Evolutionary conservation across 2,113 vertebrate genomes (phyloP), one percentile per base, ranked within the genome.

Genomic region (Alectura lathami): DNA sequence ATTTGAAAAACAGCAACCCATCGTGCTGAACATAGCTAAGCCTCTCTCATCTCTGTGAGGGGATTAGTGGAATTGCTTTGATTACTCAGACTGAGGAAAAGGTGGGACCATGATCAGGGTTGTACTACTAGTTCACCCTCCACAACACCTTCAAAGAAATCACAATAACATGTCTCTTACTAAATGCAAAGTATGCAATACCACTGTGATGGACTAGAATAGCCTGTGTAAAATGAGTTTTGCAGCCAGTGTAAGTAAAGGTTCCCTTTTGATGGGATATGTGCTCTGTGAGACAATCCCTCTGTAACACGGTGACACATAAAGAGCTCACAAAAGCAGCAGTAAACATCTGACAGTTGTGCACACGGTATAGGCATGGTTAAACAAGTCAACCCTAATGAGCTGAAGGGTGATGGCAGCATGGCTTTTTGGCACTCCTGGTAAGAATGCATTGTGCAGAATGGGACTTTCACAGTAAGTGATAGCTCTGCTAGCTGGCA

Each of bases 51-150:
- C 34, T 79, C 88, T 91, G 45, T 59, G 89, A 95, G 72, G 79
- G 87, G 85, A 93, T 97, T 95, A 93, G 67, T 54, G 75, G 82
- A 83, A 95, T 88, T 86, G 87, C 68, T 95, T 94, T 95, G 85
- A 95, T 96, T 95, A 88, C 72, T 88, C 40, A 66, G 53, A 85
- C 57, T 64, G 36, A 89, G 72, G 70, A 88, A 94, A 93, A 95
- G 78, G 89, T 86, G 59, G 64, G 43, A 59, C 76, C 59, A 63
- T 21, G 85, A 89, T 91, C 72, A 51, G 64, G 38, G 85, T 83
- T 80, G 82, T 13, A 36, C 79, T 80, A 45, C 47, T 70, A 77
- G 91, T 64, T 72, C 67, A 92, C 34, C 54, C 68, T 93, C 77
- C 47, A 40, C 24, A 76, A 47, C 54, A 88, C 45, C 82, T 86